Evolutionary conservation across 2,888 invertebrate species (phyloP).

Genomic region (Anticlea derivata): DNA sequence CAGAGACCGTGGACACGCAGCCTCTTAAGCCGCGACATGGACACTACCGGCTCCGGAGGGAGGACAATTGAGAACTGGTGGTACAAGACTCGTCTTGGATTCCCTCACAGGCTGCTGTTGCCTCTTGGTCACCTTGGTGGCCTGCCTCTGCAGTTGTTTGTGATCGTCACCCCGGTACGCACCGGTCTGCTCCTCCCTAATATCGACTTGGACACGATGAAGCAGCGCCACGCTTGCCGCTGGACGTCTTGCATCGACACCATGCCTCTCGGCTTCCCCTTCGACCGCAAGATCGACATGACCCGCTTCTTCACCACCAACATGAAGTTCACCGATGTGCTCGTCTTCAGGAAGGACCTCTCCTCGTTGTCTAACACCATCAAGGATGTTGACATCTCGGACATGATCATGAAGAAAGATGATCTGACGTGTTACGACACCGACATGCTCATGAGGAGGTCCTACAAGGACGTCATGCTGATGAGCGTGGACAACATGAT

Average conservation of each 20-base stretch:
- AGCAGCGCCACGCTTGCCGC: slow-evolving; percentile 79
- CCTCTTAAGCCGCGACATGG: slow-evolving; percentile 49
- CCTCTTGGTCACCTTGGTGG: slow-evolving; percentile 88
- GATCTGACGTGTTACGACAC: slow-evolving; percentile 70
- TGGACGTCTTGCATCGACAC: slow-evolving; percentile 84
- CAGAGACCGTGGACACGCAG: slow-evolving; percentile 81
- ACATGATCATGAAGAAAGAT: slow-evolving; percentile 72
- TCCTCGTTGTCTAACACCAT: slow-evolving; percentile 54
- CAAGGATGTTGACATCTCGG: slow-evolving; percentile 64
- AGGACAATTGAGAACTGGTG: slow-evolving; percentile 81
- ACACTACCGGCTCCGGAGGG: slow-evolving; percentile 72
- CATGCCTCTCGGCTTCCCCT: slow-evolving; percentile 88
- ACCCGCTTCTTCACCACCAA: slow-evolving; percentile 86
- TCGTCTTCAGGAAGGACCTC: slow-evolving; percentile 85
- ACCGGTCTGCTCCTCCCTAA: slow-evolving; percentile 70
- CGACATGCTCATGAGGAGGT: slow-evolving; percentile 65
- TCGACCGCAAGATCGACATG: slow-evolving; percentile 87
- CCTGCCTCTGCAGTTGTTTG: slow-evolving; percentile 85
- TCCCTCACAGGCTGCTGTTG: slow-evolving; percentile 88
- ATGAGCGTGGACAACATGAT: slow-evolving; percentile 66
- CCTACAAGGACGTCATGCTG: slow-evolving; percentile 72
- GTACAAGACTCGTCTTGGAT: slow-evolving; percentile 81
- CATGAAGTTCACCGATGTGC: slow-evolving; percentile 86
- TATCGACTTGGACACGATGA: slow-evolving; percentile 74
- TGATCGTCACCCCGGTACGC: slow-evolving; percentile 83